A percentile compares a stretch with the other conserved stretches of the same genome.
These are phyloP conservation scores for Aplysia californica DNA, from an alignment of 1,140 invertebrate species.

Conservation along the genomic window DNA sequence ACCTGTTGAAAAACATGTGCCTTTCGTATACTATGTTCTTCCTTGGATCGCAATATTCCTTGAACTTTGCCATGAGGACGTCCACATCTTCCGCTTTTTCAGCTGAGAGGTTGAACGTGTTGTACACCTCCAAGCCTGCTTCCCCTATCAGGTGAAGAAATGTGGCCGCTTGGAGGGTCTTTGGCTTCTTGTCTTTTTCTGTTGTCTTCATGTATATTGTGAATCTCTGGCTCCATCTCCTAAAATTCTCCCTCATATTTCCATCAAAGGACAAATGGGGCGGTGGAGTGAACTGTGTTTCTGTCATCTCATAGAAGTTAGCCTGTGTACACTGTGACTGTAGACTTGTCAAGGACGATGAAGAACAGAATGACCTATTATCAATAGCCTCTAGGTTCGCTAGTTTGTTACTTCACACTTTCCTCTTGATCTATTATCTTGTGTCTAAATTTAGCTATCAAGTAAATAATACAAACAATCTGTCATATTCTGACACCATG, in stretches of 20 bases:
- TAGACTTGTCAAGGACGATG: too few relatives aligned
- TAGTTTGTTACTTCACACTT: too few relatives aligned
- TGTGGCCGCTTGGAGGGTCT: background rate
- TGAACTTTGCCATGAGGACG: background rate
- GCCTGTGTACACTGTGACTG: too few relatives aligned
- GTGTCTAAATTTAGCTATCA: too few relatives aligned
- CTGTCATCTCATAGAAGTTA: too few relatives aligned
- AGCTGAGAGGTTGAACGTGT: background rate
- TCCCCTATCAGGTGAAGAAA: background rate
- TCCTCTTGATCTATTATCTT: too few relatives aligned
- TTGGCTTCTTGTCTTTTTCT: background rate
- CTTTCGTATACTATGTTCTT: background rate
- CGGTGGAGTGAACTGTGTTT: background rate
- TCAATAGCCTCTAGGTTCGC: too few relatives aligned
- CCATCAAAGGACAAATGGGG: background rate
- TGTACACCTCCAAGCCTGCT: background rate
- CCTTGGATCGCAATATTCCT: slow-evolving; percentile 1
- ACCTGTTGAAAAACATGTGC: slow-evolving; percentile 11
- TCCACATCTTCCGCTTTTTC: background rate
- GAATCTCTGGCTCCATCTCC: background rate
- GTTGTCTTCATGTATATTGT: background rate
- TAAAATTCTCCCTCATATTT: slow-evolving; percentile 10
- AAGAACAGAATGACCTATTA: too few relatives aligned
- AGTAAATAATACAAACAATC: too few relatives aligned
- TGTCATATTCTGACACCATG: too few relatives aligned